Evolutionary conservation across 2,113 vertebrate genomes (phyloP).

Genomic region (Turnix velox): DNA sequence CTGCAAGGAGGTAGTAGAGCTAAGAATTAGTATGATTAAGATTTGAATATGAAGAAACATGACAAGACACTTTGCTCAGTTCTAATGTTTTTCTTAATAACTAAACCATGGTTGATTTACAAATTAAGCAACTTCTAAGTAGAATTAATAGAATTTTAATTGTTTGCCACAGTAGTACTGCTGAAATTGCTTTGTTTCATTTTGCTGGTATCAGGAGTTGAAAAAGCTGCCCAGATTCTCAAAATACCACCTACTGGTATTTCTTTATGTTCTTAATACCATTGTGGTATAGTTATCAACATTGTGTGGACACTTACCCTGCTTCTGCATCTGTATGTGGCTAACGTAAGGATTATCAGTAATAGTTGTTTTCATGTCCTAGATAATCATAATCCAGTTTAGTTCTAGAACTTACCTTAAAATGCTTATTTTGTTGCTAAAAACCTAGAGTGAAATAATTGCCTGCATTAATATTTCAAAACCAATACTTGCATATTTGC

Average conservation of each 20-base stretch:
- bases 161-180: neutral
- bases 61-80: neutral
- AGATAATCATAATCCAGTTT: neutral
- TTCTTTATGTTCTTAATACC: neutral
- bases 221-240: neutral
- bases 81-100: neutral
- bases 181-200: neutral
- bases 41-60: neutral
- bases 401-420: neutral
- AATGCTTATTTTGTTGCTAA: neutral
- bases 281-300: neutral
- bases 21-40: neutral
- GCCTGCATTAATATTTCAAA: neutral
- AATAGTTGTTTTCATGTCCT: neutral
- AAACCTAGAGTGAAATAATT: neutral
- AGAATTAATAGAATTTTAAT: neutral
- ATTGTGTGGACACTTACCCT: neutral
- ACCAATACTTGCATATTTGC: neutral
- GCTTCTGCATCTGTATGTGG: neutral
- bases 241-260: neutral
- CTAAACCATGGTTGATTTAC: neutral
- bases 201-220: neutral
- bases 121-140: neutral
- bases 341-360: neutral
- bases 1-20: neutral